Evolutionary conservation across 2,888 invertebrate genomes (phyloP).

Genomic region (Amphimallon solstitiale): DNA sequence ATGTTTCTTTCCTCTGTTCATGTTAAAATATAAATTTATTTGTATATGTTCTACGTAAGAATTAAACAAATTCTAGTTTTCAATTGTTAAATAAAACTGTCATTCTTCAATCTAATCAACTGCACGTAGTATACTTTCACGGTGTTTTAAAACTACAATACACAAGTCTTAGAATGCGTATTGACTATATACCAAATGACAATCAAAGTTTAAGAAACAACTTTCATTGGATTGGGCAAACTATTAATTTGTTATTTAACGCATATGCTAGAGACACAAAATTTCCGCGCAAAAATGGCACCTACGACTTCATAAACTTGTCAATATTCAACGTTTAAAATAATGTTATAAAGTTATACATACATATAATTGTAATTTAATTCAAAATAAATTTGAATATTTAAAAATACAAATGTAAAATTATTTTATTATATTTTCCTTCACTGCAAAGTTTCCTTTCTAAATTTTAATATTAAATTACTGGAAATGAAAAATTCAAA

Average conservation of each 20-base stretch:
- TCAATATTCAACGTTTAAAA: too few relatives aligned
- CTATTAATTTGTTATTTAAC: background rate
- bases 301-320: too few relatives aligned
- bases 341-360: too few relatives aligned
- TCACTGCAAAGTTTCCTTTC: too few relatives aligned
- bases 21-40: background rate
- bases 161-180: constrained; percentile 34
- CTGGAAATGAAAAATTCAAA: constrained; percentile 3
- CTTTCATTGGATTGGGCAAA: constrained; percentile 37
- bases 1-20: background rate
- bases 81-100: background rate
- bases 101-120: background rate
- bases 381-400: too few relatives aligned
- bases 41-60: background rate
- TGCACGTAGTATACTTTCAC: constrained; percentile 1
- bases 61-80: too few relatives aligned
- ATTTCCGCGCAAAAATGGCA: too few relatives aligned
- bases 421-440: too few relatives aligned
- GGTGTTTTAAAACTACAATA: constrained; percentile 1
- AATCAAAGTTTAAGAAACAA: constrained; percentile 44
- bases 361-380: too few relatives aligned
- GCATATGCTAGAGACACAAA: constrained; percentile 6
- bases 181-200: constrained; percentile 40
- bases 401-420: too few relatives aligned
- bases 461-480: constrained; percentile 2